phyloP scores from a whole-genome alignment of 1,140 invertebrate genomes.

The Hyphantria cunea region DNA sequence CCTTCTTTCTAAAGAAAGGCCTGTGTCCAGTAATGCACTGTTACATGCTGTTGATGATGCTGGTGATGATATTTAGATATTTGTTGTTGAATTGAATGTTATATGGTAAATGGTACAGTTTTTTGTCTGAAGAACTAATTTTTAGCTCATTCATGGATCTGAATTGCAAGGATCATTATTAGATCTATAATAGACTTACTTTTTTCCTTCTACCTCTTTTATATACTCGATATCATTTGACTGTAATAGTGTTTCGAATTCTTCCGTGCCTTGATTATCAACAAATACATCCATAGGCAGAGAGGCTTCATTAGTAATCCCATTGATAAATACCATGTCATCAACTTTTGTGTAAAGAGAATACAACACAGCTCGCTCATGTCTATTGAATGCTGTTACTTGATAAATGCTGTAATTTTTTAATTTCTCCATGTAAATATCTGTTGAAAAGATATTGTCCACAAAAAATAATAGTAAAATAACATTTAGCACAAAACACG shows the following conservation, averaged over 20 bases:
- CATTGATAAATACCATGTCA: constrained; percentile 55
- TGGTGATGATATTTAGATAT: too few species aligned
- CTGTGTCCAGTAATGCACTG: too few species aligned
- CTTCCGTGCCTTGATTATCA: constrained; percentile 23
- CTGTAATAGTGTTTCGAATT: constrained; percentile 49
- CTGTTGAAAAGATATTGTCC: not conserved
- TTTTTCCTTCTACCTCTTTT: constrained; percentile 24
- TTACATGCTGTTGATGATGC: too few species aligned
- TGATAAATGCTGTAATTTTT: constrained; percentile 52
- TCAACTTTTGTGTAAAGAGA: constrained; percentile 42
- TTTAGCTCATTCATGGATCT: too few species aligned
- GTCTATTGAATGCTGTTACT: constrained; percentile 56
- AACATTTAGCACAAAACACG: too few species aligned
- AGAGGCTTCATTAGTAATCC: constrained; percentile 62
- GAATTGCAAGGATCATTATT: too few species aligned
- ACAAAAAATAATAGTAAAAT: not conserved
- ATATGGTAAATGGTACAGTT: too few species aligned
- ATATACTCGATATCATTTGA: constrained; percentile 46
- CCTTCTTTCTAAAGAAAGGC: too few species aligned
- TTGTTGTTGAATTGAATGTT: too few species aligned
- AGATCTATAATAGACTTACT: too few species aligned
- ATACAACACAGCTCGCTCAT: constrained; percentile 55
- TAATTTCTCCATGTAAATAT: not conserved
- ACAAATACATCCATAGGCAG: constrained; percentile 57
- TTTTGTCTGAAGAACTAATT: too few species aligned